These are phyloP conservation scores for Syndactyla subalaris DNA, from an alignment of 2,797 vertebrate genomes.

Conservation along the genomic window DNA sequence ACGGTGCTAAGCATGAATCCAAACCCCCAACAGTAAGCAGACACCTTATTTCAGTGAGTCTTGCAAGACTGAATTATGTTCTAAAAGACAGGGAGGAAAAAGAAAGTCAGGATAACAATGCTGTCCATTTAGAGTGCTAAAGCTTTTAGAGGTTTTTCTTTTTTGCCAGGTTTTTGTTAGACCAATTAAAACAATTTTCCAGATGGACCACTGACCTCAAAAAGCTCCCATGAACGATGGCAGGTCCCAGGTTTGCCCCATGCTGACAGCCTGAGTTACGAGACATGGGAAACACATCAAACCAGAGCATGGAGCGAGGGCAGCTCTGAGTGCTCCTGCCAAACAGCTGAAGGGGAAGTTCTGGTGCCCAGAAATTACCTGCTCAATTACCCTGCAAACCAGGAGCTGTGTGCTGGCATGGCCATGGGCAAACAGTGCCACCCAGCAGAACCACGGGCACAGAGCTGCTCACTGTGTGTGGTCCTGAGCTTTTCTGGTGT, in stretches of 20 bases:
- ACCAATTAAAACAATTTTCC: conserved; percentile 59
- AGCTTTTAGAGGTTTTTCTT: not conserved
- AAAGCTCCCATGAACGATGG: not conserved
- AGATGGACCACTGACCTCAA: conserved; percentile 41
- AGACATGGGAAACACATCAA: not conserved
- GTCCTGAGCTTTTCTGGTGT: not conserved
- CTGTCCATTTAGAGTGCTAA: not conserved
- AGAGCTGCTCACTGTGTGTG: not conserved
- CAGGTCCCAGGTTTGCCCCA: not conserved
- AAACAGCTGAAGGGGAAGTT: not conserved
- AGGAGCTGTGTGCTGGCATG: not conserved
- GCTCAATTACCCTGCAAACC: not conserved
- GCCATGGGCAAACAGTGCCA: not conserved
- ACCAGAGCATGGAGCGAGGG: not conserved
- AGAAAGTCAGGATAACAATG: fast-evolving
- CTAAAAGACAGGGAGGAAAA: not conserved
- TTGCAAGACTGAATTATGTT: not conserved
- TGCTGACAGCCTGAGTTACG: not conserved
- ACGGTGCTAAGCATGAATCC: not conserved
- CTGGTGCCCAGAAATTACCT: not conserved
- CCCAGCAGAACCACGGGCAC: not conserved
- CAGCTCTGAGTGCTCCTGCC: not conserved
- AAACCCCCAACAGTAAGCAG: not conserved
- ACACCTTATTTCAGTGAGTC: not conserved
- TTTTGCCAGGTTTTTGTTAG: not conserved